phyloP scores from a whole-genome alignment of 1,140 invertebrate genomes.

The Doryteuthis pealeii region DNA sequence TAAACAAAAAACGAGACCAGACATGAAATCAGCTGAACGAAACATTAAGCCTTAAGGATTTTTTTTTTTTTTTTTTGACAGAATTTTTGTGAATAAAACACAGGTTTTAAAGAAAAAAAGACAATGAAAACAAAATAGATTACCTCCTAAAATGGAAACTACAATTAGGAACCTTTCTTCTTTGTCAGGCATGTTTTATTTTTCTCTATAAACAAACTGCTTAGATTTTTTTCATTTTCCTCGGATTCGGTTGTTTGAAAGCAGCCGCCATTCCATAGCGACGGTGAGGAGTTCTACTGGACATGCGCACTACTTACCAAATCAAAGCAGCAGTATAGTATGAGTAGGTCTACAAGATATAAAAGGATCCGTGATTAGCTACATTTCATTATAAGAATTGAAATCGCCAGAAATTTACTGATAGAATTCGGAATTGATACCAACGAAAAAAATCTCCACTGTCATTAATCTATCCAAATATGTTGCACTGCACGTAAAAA shows the following conservation, averaged over 20 bases:
- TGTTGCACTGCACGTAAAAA: no score
- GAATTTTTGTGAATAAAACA: no score
- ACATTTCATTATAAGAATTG: no score
- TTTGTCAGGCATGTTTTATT: slow-evolving; percentile 47
- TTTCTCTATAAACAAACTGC: neutral
- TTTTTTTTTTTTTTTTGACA: no score
- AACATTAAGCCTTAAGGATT: neutral
- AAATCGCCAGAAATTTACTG: no score
- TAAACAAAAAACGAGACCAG: slow-evolving; percentile 25
- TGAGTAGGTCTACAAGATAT: no score
- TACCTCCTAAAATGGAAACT: slow-evolving; percentile 55
- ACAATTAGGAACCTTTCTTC: slow-evolving; percentile 48
- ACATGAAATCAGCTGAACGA: slow-evolving; percentile 20
- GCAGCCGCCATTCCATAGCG: slow-evolving; percentile 47
- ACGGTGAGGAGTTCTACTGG: neutral
- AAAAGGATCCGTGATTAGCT: no score
- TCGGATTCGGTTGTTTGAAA: slow-evolving; percentile 42
- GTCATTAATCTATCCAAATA: no score
- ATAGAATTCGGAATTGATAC: no score
- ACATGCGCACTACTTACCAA: neutral
- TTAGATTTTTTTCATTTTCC: neutral
- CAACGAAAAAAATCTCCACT: no score
- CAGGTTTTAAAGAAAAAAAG: neutral
- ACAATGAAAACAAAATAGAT: slow-evolving; percentile 7
- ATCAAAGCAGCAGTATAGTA: no score